These are phyloP conservation scores for Cephalopachus bancanus DNA, from an alignment of 2,797 vertebrate species.

Conservation along the genomic window DNA sequence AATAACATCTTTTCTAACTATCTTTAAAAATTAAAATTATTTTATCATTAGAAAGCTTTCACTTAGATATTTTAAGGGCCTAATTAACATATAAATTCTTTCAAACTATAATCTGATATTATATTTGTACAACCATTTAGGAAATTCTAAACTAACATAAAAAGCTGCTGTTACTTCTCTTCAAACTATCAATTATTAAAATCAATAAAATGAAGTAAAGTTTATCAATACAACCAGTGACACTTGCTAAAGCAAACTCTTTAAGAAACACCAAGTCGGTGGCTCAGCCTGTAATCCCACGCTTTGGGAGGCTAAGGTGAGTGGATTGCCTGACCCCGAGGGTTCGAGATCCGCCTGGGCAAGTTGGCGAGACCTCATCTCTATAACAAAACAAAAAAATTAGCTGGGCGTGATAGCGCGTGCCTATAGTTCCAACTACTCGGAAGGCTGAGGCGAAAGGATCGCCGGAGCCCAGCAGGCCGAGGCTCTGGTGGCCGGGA, in stretches of 20 bases:
- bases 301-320: too few relatives aligned
- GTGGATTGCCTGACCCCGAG: too few relatives aligned
- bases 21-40: neutral
- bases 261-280: neutral
- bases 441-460: too few relatives aligned
- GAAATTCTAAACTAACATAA: neutral
- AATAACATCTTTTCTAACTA: neutral
- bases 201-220: neutral
- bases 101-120: neutral
- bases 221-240: neutral
- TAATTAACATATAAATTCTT: neutral
- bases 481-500: too few relatives aligned
- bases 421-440: too few relatives aligned
- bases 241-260: neutral
- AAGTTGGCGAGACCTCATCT: too few relatives aligned
- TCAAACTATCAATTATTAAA: neutral
- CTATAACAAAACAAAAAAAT: too few relatives aligned
- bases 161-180: neutral
- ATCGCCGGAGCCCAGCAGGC: too few relatives aligned
- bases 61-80: neutral
- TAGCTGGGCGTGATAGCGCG: too few relatives aligned
- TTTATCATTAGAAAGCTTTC: neutral
- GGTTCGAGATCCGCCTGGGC: too few relatives aligned
- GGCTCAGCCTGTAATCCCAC: too few relatives aligned
- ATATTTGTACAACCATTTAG: neutral